Conservation (phyloP, 2,797 vertebrate genomes). For the Leucoraja ocellata region DNA sequence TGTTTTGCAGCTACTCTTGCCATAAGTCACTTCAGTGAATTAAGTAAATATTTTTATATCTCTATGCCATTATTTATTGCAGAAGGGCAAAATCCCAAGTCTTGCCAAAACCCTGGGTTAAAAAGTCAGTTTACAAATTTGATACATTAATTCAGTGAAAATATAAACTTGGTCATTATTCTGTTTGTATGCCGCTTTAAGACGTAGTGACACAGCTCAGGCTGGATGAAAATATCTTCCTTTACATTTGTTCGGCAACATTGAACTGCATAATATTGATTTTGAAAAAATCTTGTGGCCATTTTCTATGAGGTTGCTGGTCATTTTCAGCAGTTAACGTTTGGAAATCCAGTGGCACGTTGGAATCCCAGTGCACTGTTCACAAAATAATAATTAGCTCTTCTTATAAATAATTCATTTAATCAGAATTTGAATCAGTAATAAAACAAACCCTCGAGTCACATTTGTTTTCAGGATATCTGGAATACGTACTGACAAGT, state of each 20-base stretch:
- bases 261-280: not conserved
- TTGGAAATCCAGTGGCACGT: not conserved
- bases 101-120: conserved; percentile 90
- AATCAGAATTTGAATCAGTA: not conserved
- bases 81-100: conserved; percentile 91
- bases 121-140: conserved; percentile 90
- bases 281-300: not conserved
- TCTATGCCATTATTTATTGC: conserved; percentile 97
- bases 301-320: not conserved
- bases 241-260: not conserved
- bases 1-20: conserved; percentile 93
- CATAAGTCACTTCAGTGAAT: conserved; percentile 97
- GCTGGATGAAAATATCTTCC: conserved; percentile 43
- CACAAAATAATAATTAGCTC: not conserved
- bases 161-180: conserved; percentile 70
- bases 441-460: not conserved
- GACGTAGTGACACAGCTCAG: conserved; percentile 63
- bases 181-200: conserved; percentile 74
- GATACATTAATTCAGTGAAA: conserved; percentile 75
- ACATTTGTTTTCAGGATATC: not conserved
- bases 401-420: no score
- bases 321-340: not conserved
- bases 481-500: not conserved
- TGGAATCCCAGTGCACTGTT: not conserved
- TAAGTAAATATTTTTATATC: conserved; percentile 99